Base-by-base conservation (phyloP, 2,113 vertebrate species). In the Odontesthes bonariensis region DNA sequence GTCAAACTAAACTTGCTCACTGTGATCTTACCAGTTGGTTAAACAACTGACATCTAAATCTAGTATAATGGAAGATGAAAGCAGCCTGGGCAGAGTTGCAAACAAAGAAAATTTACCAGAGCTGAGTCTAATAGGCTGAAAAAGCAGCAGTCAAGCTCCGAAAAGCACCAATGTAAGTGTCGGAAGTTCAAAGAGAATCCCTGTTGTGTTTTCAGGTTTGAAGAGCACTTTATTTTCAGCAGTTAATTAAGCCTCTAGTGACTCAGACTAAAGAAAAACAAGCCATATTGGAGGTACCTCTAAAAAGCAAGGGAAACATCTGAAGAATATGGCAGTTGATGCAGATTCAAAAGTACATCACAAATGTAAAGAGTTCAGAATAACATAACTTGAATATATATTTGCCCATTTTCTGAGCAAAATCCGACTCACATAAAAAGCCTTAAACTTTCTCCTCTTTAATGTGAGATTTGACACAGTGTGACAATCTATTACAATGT, bases 201-300 rank as follows among this genome's bases (percentile, higher is more conserved):
- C 79, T 75, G 51, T 69, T 71, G 47, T 73, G 68, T 65, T 67
- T 57, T 72, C 17, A 54, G 60, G 35, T 78, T 69, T 69, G 27
- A 51, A 72, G 56, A 76, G 69, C 27, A 33, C 58, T 75, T 70
- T 69, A 58, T 82, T 85, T 79, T 38, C 33, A 75, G 57, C 69
- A 58, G 62, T 67, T 88, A 87, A 88, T 87, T 86, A 73, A 83
- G 84, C 69, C 86, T 87, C 83, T 23, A 14, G 79, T 77, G 86
- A 79, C 66, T 85, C n/a, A 56, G 52, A 56, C 14, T 74, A 53
- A 73, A 66, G 56, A 65, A 59, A 72, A 76, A 75, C 68, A 73
- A 71, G 16, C 7, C 14, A 38, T 10, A 58, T 8, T 16, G 33
- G 31, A 64, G 20, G 17, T 12, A 38, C n/a, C 55, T 73, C 51